These are phyloP conservation scores for Conchocele bisecta DNA, from an alignment of 2,888 invertebrate genomes.

Conservation along the genomic window DNA sequence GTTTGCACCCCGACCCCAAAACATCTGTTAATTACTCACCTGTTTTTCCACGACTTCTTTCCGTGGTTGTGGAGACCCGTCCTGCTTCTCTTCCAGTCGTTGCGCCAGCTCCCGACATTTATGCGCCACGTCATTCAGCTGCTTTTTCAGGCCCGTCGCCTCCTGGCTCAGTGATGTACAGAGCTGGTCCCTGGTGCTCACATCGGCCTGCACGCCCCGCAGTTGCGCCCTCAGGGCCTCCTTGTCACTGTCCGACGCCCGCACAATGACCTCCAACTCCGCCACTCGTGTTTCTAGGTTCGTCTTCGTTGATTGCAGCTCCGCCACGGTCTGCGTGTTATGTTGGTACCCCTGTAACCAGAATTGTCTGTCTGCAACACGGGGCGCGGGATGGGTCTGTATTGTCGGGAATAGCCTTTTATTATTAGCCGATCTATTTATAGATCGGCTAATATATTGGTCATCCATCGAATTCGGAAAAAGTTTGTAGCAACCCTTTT, in stretches of 20 bases:
- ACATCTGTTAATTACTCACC: too few species aligned
- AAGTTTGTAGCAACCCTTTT: too few species aligned
- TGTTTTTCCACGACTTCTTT: constrained; percentile 24
- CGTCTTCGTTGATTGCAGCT: too few species aligned
- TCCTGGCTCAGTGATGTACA: constrained; percentile 58
- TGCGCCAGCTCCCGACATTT: constrained; percentile 67
- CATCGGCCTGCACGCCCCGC: constrained; percentile 54
- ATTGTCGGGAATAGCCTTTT: too few species aligned
- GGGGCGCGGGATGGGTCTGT: too few species aligned
- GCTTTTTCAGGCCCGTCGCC: constrained; percentile 59
- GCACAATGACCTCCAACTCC: constrained; percentile 56
- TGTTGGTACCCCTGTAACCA: too few species aligned
- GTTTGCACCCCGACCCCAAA: too few species aligned
- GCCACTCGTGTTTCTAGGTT: constrained; percentile 23
- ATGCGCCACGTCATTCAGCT: constrained; percentile 64
- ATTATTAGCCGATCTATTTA: too few species aligned
- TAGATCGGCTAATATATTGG: too few species aligned
- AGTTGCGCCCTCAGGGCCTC: constrained; percentile 59
- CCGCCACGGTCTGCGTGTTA: too few species aligned
- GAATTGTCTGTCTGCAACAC: too few species aligned
- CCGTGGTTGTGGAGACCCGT: constrained; percentile 15
- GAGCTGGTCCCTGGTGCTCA: constrained; percentile 51
- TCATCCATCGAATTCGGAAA: too few species aligned
- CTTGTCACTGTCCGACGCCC: constrained; percentile 66
- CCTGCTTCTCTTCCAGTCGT: constrained; percentile 51